Percentiles rank a stretch among this genome's conserved stretches.
These are phyloP conservation scores for cat (Felis catus) DNA, from an alignment of 2,113 vertebrate genomes.

Conservation along the genomic window F.catus_Fca126_mat1.0 CM031423.1:6661501-6662000, in stretches of 20 bases:
- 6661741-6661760: not conserved
- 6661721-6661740: not conserved
- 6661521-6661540: not conserved
- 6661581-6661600: not conserved
- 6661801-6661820: not conserved
- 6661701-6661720: not conserved
- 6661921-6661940: not conserved
- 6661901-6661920: not conserved
- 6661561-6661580: not conserved
- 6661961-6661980: not conserved
- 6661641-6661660: not conserved
- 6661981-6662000: not conserved
- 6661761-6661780: not conserved
- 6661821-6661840: rapidly evolving
- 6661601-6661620: not conserved
- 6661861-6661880: rapidly evolving
- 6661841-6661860: not conserved
- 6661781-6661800: not conserved
- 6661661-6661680: not conserved
- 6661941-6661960: not conserved
- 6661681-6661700: not conserved
- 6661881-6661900: not conserved
- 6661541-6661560: not conserved
- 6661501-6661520: not conserved
- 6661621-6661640: not conserved